phyloP scores from a whole-genome alignment of 1,140 invertebrate genomes.

The Drosophila sproati region DNA sequence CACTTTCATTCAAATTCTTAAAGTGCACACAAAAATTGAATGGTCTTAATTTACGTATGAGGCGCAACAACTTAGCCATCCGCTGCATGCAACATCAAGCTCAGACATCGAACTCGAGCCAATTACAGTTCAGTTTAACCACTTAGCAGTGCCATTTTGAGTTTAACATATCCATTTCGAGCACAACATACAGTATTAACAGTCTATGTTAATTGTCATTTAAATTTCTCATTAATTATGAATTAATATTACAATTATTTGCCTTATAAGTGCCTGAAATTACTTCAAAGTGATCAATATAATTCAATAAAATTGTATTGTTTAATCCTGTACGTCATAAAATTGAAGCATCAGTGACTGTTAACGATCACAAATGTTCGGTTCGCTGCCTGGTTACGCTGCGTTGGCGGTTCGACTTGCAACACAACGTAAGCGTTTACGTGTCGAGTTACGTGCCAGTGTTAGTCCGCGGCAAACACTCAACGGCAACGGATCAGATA shows the following conservation, averaged over 20 bases:
- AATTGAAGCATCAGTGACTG: slow-evolving; percentile 1
- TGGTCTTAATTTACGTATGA: slow-evolving; percentile 14
- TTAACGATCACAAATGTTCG: slow-evolving; percentile 29
- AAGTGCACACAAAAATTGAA: slow-evolving; percentile 21
- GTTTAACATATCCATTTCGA: slow-evolving; percentile 37
- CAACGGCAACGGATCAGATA: slow-evolving; percentile 63
- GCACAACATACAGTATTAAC: slow-evolving; percentile 18
- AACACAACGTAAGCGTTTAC: slow-evolving; percentile 50
- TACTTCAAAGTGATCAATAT: background rate
- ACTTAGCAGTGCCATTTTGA: slow-evolving; percentile 32
- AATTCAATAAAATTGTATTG: background rate
- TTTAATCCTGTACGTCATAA: background rate
- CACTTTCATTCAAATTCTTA: slow-evolving; percentile 27
- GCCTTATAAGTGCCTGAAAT: background rate
- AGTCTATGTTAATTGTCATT: slow-evolving; percentile 5
- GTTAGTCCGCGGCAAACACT: slow-evolving; percentile 57
- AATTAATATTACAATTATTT: background rate
- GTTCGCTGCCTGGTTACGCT: slow-evolving; percentile 22
- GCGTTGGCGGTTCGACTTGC: slow-evolving; percentile 49
- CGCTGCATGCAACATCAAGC: slow-evolving; percentile 30
- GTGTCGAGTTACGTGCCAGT: slow-evolving; percentile 36
- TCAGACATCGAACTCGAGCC: slow-evolving; percentile 19
- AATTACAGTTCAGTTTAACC: background rate
- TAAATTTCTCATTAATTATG: slow-evolving; percentile 2
- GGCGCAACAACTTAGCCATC: background rate